Percentiles rank a stretch among this genome's conserved stretches.
Evolutionary conservation across 2,113 vertebrate genomes (phyloP).

Genomic region (Tapirus terrestris): DNA sequence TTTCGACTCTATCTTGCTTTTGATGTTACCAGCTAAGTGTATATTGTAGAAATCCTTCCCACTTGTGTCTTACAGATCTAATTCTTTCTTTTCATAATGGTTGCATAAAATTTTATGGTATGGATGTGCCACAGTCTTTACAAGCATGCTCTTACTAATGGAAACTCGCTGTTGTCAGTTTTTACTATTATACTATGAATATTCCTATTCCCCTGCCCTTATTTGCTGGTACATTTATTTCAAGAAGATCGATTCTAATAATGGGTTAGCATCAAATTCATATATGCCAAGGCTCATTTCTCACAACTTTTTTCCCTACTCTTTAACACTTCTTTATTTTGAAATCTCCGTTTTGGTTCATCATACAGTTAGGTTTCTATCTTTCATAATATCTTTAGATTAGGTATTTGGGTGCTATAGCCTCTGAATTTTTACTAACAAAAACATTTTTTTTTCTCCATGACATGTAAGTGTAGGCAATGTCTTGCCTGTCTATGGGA

Average conservation of each 20-base stretch:
- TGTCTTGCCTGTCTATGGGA: background rate
- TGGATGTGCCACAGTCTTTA: background rate
- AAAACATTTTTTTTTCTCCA: background rate
- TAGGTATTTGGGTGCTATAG: background rate
- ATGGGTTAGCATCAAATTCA: background rate
- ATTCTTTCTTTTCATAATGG: background rate
- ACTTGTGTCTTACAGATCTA: background rate
- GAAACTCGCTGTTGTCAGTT: background rate
- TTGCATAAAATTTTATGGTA: background rate
- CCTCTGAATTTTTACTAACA: background rate
- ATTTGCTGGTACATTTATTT: background rate
- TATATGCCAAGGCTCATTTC: background rate
- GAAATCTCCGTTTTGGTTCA: background rate
- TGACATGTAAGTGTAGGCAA: background rate
- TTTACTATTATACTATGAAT: background rate
- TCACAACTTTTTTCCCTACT: background rate
- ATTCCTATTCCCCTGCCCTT: background rate
- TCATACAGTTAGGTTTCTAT: background rate
- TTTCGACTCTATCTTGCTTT: background rate
- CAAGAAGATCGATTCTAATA: background rate
- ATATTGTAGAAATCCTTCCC: background rate
- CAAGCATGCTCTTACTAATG: background rate
- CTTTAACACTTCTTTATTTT: background rate
- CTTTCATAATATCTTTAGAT: background rate
- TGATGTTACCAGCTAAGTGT: background rate